Percentiles rank a stretch among this genome's conserved stretches.
These are phyloP conservation scores for Philonicus albiceps DNA, from an alignment of 2,888 invertebrate genomes.

Conservation along the genomic window DNA sequence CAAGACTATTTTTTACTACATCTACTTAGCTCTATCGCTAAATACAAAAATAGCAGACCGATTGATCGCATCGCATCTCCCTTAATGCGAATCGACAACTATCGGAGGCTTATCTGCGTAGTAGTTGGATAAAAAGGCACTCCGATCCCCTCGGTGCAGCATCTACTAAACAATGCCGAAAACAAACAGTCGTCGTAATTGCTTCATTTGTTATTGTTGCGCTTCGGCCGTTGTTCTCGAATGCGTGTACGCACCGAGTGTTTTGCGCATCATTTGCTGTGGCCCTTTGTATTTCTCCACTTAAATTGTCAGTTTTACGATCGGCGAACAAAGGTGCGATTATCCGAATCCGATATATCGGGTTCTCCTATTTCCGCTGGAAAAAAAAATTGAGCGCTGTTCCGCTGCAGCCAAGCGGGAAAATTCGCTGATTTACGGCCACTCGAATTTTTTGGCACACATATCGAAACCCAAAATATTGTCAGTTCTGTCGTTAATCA, in stretches of 20 bases:
- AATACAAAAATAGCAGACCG: background rate
- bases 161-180: background rate
- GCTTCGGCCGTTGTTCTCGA: background rate
- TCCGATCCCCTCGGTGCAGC: background rate
- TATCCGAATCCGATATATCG: background rate
- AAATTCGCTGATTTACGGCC: slow-evolving; percentile 5
- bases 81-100: slow-evolving; percentile 14
- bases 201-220: slow-evolving; percentile 34
- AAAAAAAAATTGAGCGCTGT: slow-evolving; percentile 8
- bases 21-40: no score
- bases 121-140: background rate
- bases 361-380: slow-evolving; percentile 18
- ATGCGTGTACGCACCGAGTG: slow-evolving; percentile 12
- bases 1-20: no score
- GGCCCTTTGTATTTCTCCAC: slow-evolving; percentile 1
- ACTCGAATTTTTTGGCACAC: background rate
- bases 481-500: background rate
- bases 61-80: background rate
- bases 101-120: background rate
- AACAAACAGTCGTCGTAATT: slow-evolving; percentile 31
- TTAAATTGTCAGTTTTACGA: slow-evolving; percentile 32
- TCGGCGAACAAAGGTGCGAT: slow-evolving; percentile 14
- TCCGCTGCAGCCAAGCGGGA: slow-evolving; percentile 6
- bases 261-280: slow-evolving; percentile 31
- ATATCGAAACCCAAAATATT: background rate